Evolutionary conservation across 30 jellyfish, hydroid and myxozoan genomes (phyloP).

Genomic region (Hydractinia echinata): DNA sequence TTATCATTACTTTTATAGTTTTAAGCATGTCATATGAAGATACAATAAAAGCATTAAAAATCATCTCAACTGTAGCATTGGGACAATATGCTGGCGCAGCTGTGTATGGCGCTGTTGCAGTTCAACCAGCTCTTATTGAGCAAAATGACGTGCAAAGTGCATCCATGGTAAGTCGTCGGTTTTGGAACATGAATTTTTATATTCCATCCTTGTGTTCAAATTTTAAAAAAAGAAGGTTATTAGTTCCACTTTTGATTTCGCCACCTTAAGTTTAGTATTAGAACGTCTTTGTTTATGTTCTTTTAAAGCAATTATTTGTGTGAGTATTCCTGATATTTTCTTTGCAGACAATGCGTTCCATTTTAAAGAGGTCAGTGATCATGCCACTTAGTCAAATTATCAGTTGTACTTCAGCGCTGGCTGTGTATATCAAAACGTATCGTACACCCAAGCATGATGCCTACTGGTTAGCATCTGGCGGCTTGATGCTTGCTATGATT

Average conservation of each 20-base stretch:
- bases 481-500: constrained; percentile 8
- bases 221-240: too few species aligned
- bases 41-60: constrained; percentile 6
- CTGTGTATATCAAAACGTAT: constrained; percentile 16
- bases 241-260: too few species aligned
- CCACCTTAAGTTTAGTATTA: too few species aligned
- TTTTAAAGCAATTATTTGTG: neutral
- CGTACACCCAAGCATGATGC: constrained; percentile 17
- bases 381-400: constrained; percentile 1
- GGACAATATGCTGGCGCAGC: constrained; percentile 17
- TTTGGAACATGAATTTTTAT: too few species aligned
- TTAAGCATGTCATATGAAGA: constrained; percentile 13
- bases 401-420: constrained; percentile 3
- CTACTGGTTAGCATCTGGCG: constrained; percentile 17
- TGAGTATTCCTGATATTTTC: neutral
- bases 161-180: neutral
- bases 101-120: neutral
- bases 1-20: neutral
- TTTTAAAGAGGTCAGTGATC: constrained; percentile 8
- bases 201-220: too few species aligned
- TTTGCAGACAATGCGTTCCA: constrained; percentile 13
- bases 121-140: constrained; percentile 19
- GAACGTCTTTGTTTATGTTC: too few species aligned
- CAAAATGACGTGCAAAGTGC: constrained; percentile 20
- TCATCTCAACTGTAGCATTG: constrained; percentile 18